Conservation (phyloP, 2,888 invertebrate genomes). For the Danaus chrysippus region DNA sequence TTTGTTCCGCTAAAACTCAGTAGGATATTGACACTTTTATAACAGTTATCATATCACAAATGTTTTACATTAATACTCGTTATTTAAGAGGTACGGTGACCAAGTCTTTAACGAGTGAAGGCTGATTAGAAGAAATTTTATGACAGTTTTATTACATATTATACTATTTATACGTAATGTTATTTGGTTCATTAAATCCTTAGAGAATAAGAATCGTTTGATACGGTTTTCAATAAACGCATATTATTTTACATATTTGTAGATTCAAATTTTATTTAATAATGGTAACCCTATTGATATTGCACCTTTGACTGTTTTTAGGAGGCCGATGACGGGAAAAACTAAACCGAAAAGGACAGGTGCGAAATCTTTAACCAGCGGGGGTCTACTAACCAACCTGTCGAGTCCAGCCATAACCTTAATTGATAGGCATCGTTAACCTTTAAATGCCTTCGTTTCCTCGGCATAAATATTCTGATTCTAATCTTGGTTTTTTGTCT, state of each 20-base stretch:
- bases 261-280: conserved; percentile 17
- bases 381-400: conserved; percentile 62
- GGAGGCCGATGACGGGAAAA: conserved; percentile 62
- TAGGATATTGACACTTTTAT: conserved; percentile 72
- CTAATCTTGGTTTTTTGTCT: conserved; percentile 67
- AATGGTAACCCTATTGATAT: conserved; percentile 43
- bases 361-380: conserved; percentile 67
- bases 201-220: no score
- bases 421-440: conserved; percentile 78
- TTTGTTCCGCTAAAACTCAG: conserved; percentile 73
- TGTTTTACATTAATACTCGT: conserved; percentile 29
- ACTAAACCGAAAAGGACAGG: conserved; percentile 44
- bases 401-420: conserved; percentile 73
- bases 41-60: conserved; percentile 68
- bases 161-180: no score
- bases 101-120: conserved; percentile 28
- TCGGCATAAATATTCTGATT: conserved; percentile 74
- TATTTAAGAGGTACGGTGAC: conserved; percentile 35
- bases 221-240: no score
- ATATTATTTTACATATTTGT: no score
- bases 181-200: no score
- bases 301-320: conserved; percentile 67
- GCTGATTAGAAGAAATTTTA: background rate
- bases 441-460: conserved; percentile 72
- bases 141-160: background rate